Evolutionary conservation across 2,797 vertebrate species (phyloP).

Genomic region (Threskiornis aethiopicus): DNA sequence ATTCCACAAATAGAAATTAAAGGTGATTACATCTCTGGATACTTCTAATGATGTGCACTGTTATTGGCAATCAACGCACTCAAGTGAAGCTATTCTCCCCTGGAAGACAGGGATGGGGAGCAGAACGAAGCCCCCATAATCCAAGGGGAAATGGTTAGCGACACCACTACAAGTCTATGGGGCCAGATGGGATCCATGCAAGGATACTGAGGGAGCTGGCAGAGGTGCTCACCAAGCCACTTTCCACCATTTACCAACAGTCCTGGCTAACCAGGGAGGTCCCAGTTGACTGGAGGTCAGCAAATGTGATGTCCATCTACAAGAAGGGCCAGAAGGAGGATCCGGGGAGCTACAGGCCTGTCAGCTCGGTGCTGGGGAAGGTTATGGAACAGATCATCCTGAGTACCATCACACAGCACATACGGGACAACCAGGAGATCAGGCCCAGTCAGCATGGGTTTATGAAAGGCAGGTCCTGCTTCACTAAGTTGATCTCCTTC

Average conservation of each 20-base stretch:
- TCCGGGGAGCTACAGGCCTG: not conserved
- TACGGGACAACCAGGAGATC: not conserved
- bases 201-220: not conserved
- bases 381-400: not conserved
- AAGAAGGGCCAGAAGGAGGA: not conserved
- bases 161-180: not conserved
- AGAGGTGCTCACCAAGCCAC: not conserved
- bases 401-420: not conserved
- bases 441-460: not conserved
- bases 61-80: not conserved
- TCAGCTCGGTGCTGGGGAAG: not conserved
- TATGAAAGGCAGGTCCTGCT: not conserved
- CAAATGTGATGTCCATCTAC: not conserved
- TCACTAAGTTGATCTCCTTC: not conserved
- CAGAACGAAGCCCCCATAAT: not conserved
- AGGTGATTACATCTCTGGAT: not conserved
- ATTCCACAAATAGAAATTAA: not conserved
- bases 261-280: not conserved
- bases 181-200: not conserved
- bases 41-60: not conserved
- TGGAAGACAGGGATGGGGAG: not conserved
- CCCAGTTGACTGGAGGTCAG: not conserved
- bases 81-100: not conserved
- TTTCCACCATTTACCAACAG: not conserved
- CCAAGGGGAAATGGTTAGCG: not conserved